A percentile compares a stretch with the other conserved stretches of the same genome.
These are phyloP conservation scores for Invenusta paracnida DNA, from an alignment of 2,888 invertebrate species.

Conservation along the genomic window DNA sequence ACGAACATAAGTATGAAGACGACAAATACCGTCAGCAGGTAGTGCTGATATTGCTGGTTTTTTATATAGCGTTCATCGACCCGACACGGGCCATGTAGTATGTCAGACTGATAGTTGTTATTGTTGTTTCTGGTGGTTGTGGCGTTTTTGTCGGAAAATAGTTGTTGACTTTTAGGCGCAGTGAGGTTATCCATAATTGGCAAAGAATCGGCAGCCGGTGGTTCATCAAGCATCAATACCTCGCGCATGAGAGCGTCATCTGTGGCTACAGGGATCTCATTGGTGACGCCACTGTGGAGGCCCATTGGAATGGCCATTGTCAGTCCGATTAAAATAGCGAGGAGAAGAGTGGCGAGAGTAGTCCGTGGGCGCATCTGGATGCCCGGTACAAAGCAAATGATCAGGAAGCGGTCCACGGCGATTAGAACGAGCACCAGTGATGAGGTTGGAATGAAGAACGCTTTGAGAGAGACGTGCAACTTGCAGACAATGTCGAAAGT, in stretches of 20 bases:
- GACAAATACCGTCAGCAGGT: constrained; percentile 47
- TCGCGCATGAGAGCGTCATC: background rate
- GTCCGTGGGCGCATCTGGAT: constrained; percentile 43
- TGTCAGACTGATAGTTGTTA: background rate
- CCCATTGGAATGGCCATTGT: constrained; percentile 49
- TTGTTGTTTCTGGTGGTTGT: background rate
- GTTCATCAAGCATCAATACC: background rate
- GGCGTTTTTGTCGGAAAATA: background rate
- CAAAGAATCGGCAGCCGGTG: background rate
- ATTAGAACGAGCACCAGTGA: constrained; percentile 51
- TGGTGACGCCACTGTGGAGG: constrained; percentile 47
- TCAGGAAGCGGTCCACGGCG: constrained; percentile 51
- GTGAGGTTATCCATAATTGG: background rate
- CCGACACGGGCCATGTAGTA: background rate
- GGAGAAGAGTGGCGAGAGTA: constrained; percentile 47
- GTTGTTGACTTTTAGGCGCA: background rate
- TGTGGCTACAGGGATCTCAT: background rate
- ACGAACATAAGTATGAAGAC: constrained; percentile 49
- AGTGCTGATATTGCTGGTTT: constrained; percentile 2
- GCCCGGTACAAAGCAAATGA: constrained; percentile 49
- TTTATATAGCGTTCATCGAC: background rate
- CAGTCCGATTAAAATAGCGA: constrained; percentile 47
- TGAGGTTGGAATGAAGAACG: constrained; percentile 50
- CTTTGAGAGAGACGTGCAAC: constrained; percentile 49
- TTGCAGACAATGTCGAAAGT: constrained; percentile 50